Evolutionary conservation across 2,888 invertebrate species (phyloP).

Genomic region (Drosophila tripunctata): DNA sequence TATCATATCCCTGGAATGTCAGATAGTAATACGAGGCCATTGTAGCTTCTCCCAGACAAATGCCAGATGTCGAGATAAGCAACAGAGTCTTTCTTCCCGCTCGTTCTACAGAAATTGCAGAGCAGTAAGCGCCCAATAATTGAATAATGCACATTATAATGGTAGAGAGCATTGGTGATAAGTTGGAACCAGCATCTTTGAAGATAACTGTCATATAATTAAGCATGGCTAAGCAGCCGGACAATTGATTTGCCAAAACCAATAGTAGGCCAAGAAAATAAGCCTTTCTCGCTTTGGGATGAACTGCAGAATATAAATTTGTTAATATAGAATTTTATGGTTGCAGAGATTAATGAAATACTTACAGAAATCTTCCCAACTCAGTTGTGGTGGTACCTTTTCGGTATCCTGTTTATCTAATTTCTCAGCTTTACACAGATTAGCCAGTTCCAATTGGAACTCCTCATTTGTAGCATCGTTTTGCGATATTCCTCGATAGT

Average conservation of each 20-base stretch:
- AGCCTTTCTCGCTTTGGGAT: conserved; percentile 67
- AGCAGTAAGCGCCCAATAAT: conserved; percentile 3
- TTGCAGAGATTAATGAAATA: background rate
- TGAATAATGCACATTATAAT: conserved; percentile 66
- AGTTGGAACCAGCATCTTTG: conserved; percentile 73
- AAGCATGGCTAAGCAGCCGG: conserved; percentile 79
- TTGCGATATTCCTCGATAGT: conserved; percentile 15
- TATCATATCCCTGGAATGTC: conserved; percentile 58
- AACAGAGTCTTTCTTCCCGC: conserved; percentile 77
- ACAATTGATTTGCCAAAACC: conserved; percentile 75
- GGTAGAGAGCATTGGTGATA: conserved; percentile 73
- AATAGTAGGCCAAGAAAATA: conserved; percentile 71
- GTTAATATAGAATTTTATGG: background rate
- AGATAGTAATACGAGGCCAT: conserved; percentile 61
- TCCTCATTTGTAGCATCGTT: background rate
- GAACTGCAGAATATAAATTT: conserved; percentile 46
- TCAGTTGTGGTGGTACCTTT: background rate
- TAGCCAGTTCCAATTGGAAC: conserved; percentile 16
- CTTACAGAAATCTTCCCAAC: conserved; percentile 23
- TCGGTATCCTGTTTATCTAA: background rate
- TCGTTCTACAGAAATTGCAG: conserved; percentile 71
- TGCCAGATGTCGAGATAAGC: conserved; percentile 68
- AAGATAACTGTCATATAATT: conserved; percentile 80
- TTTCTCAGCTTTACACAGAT: conserved; percentile 6
- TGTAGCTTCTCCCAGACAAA: conserved; percentile 65